A percentile compares a stretch with the other conserved stretches of the same genome.
phyloP scores from a whole-genome alignment of 2,888 invertebrate genomes.

The Prosapia bicincta region DNA sequence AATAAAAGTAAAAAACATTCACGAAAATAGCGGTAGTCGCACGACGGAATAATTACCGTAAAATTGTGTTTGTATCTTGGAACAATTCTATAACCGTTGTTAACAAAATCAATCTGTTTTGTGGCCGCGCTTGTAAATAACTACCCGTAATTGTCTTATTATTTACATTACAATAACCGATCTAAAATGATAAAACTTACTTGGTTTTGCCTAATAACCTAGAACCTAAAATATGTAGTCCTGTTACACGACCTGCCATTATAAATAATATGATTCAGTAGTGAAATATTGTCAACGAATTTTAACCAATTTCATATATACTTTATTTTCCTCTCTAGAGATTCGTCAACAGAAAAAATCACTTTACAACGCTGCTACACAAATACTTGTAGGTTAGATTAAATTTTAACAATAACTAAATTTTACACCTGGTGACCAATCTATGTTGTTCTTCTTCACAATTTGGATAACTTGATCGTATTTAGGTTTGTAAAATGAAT shows the following conservation, averaged over 20 bases:
- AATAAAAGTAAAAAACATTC: too few species aligned
- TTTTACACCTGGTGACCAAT: not conserved
- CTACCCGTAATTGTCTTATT: too few species aligned
- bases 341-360: not conserved
- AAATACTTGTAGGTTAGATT: not conserved
- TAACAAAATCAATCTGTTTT: too few species aligned
- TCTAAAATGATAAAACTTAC: not conserved
- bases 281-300: not conserved
- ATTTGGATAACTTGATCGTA: too few species aligned
- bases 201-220: not conserved
- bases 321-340: not conserved
- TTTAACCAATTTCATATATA: not conserved
- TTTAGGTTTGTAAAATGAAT: too few species aligned
- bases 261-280: not conserved
- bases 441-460: not conserved
- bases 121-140: too few species aligned
- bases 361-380: not conserved
- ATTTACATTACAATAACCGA: too few species aligned
- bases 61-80: too few species aligned
- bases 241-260: not conserved
- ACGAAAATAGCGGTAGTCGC: too few species aligned
- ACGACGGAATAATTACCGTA: too few species aligned
- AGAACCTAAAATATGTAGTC: not conserved
- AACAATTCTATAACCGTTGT: too few species aligned
- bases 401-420: not conserved